Conservation (phyloP, 1,140 invertebrate species). For the Tetramorium simillimum region DNA sequence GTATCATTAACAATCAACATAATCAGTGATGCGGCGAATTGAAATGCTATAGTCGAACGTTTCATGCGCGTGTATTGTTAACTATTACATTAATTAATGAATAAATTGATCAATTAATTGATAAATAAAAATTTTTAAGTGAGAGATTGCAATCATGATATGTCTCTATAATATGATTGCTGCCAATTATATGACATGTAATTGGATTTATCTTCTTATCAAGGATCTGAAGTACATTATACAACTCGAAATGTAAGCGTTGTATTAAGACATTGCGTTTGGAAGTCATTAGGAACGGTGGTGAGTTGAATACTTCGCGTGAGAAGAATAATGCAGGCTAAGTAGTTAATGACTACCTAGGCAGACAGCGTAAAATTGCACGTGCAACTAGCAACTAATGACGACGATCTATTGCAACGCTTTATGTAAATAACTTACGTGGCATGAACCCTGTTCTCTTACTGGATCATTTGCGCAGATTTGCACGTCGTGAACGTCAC, state of each 20-base stretch:
- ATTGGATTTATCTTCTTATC: neutral
- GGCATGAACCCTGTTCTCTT: conserved; percentile 56
- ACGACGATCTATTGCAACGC: neutral
- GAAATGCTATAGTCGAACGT: neutral
- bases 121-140: neutral
- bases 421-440: conserved; percentile 57
- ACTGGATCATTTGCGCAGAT: conserved; percentile 65
- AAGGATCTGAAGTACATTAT: neutral
- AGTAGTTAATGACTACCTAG: neutral
- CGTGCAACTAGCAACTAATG: neutral
- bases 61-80: neutral
- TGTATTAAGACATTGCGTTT: conserved; percentile 4
- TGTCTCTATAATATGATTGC: neutral
- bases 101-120: conserved; percentile 5
- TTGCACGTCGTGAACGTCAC: conserved; percentile 51
- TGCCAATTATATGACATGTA: neutral
- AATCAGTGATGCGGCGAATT: neutral
- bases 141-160: neutral
- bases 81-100: neutral
- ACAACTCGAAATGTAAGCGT: neutral
- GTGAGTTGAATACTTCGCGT: conserved; percentile 5
- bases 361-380: conserved; percentile 12
- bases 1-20: neutral
- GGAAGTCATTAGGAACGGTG: neutral
- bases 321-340: neutral